Percentiles rank a stretch among this genome's conserved stretches.
Evolutionary conservation across 1,140 invertebrate species (phyloP).

Genomic region (Drosophila sechellia): DNA sequence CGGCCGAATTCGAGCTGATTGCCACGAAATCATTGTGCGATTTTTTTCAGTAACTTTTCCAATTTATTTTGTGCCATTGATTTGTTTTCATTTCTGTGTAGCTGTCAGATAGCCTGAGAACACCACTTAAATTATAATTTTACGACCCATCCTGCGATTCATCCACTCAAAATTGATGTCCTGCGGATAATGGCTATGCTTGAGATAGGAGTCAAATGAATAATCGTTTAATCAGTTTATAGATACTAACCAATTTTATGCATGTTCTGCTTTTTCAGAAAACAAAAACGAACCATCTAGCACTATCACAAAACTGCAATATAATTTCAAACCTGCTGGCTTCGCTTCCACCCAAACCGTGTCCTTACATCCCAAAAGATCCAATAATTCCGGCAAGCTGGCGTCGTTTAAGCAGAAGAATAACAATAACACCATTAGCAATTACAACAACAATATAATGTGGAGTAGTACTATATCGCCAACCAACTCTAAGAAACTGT

Average conservation of each 20-base stretch:
- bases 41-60: slow-evolving; percentile 21
- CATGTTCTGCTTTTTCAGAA: slow-evolving; percentile 28
- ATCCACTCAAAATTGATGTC: too few species aligned
- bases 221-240: too few species aligned
- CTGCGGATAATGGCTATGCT: too few species aligned
- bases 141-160: slow-evolving; percentile 8
- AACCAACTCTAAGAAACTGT: slow-evolving; percentile 84
- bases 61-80: slow-evolving; percentile 39
- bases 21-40: slow-evolving; percentile 24
- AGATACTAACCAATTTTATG: too few species aligned
- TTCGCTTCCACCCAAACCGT: slow-evolving; percentile 2
- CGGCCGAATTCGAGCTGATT: slow-evolving; percentile 35
- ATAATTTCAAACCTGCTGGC: neutral
- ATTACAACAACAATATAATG: slow-evolving; percentile 83
- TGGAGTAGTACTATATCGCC: slow-evolving; percentile 84
- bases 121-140: slow-evolving; percentile 22
- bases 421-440: slow-evolving; percentile 68
- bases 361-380: slow-evolving; percentile 9
- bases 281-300: neutral
- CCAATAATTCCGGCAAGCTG: slow-evolving; percentile 66
- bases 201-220: too few species aligned
- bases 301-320: neutral
- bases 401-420: slow-evolving; percentile 66
- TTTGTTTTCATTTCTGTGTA: slow-evolving; percentile 24
- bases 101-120: slow-evolving; percentile 19